Evolutionary conservation across 2,113 vertebrate species (phyloP).

Genomic region (Tringa solitaria): DNA sequence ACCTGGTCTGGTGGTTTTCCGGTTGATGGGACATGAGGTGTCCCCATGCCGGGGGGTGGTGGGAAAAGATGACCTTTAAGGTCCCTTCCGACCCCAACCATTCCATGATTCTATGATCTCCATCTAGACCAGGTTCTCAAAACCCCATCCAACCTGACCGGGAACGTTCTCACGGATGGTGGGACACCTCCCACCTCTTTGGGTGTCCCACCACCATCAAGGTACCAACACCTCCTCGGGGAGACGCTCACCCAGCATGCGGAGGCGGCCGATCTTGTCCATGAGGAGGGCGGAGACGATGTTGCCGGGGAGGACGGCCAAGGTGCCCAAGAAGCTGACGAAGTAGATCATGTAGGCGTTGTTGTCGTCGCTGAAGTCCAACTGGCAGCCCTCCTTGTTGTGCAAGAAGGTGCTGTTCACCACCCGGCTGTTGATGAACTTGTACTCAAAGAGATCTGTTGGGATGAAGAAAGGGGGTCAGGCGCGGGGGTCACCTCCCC

Average conservation of each 20-base stretch:
- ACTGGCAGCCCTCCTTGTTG: conserved; percentile 94
- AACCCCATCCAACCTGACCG: neutral
- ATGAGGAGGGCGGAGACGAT: conserved; percentile 96
- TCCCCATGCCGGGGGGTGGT: too few relatives aligned
- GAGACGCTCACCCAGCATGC: conserved; percentile 86
- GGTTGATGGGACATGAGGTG: too few relatives aligned
- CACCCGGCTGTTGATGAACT: conserved; percentile 88
- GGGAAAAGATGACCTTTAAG: too few relatives aligned
- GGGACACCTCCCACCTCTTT: neutral
- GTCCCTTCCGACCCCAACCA: too few relatives aligned
- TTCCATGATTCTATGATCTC: too few relatives aligned
- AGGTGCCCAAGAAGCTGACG: conserved; percentile 93
- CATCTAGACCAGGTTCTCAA: neutral
- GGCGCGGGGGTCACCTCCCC: neutral
- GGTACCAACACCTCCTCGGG: fast-evolving
- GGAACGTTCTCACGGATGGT: fast-evolving
- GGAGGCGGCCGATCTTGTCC: conserved; percentile 96
- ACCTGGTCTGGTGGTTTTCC: too few relatives aligned
- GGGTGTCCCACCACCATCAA: neutral
- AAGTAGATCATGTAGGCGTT: conserved; percentile 99
- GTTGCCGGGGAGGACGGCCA: conserved; percentile 95
- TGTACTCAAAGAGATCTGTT: conserved; percentile 93
- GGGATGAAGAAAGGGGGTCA: neutral
- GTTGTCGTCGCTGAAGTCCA: conserved; percentile 93
- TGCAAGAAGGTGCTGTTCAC: conserved; percentile 96